Percentiles rank a stretch among this genome's conserved stretches.
These are phyloP conservation scores for Betta splendens DNA, from an alignment of 2,797 vertebrate genomes.

Conservation along the genomic window DNA sequence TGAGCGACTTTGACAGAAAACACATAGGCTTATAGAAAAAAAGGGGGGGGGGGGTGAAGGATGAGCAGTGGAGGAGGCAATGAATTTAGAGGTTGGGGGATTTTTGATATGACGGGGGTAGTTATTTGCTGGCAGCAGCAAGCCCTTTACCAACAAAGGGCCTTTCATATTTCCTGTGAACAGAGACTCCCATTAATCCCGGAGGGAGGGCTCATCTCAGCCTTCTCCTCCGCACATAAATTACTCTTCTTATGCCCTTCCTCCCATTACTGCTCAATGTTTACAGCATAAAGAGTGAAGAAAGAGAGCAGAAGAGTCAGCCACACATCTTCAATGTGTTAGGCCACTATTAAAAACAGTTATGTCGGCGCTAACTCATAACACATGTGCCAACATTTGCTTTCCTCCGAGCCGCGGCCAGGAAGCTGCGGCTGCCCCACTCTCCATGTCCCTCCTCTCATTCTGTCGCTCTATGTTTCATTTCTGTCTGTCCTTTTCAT, in stretches of 20 bases:
- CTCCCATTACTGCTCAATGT: slow-evolving; percentile 72
- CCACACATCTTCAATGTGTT: slow-evolving; percentile 78
- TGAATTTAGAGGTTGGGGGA: slow-evolving; percentile 78
- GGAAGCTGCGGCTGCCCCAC: slow-evolving; percentile 48
- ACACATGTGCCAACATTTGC: slow-evolving; percentile 81
- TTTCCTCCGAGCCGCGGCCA: slow-evolving; percentile 63
- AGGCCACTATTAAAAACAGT: slow-evolving; percentile 74
- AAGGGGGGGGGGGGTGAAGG: slow-evolving; percentile 66
- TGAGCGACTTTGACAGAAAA: slow-evolving; percentile 78
- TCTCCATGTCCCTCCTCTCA: slow-evolving; percentile 37
- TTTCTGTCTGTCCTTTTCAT: slow-evolving; percentile 48
- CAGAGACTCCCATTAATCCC: slow-evolving; percentile 82
- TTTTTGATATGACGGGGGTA: slow-evolving; percentile 80
- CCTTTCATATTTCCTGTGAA: slow-evolving; percentile 83
- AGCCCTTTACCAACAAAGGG: slow-evolving; percentile 80
- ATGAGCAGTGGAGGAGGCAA: slow-evolving; percentile 77
- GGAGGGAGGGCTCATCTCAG: slow-evolving; percentile 76
- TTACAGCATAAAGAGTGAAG: slow-evolving; percentile 65
- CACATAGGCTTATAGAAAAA: slow-evolving; percentile 64
- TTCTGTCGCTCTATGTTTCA: slow-evolving; percentile 45
- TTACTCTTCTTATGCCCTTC: slow-evolving; percentile 77
- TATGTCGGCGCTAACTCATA: slow-evolving; percentile 69
- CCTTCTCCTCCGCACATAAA: slow-evolving; percentile 79
- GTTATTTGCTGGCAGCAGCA: slow-evolving; percentile 80
- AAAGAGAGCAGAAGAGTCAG: slow-evolving; percentile 55